Evolutionary conservation across 2,888 invertebrate genomes (phyloP).

Genomic region (Rhaphigaster nebulosa): DNA sequence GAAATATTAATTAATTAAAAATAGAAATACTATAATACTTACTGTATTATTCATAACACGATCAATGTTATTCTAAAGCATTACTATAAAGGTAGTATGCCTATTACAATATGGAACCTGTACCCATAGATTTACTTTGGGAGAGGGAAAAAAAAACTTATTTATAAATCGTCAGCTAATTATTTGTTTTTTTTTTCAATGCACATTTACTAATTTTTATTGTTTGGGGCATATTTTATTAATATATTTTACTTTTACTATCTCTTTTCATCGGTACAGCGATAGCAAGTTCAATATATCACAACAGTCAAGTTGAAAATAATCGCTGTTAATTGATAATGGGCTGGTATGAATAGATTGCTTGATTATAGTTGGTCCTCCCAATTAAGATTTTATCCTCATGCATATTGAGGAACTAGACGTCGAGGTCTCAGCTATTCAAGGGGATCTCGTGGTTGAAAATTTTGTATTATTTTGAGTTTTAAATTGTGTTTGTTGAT

Average conservation of each 20-base stretch:
- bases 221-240: background rate
- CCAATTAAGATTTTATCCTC: constrained; percentile 58
- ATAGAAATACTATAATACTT: too few relatives aligned
- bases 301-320: background rate
- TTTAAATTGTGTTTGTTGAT: background rate
- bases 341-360: constrained; percentile 45
- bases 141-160: too few relatives aligned
- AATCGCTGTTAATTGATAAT: constrained; percentile 35
- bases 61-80: too few relatives aligned
- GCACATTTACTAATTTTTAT: too few relatives aligned
- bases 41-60: too few relatives aligned
- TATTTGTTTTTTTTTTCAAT: too few relatives aligned
- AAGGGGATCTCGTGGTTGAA: background rate
- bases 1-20: too few relatives aligned
- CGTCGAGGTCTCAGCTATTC: background rate
- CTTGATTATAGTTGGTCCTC: constrained; percentile 52
- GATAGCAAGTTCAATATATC: background rate
- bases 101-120: too few relatives aligned
- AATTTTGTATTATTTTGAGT: background rate
- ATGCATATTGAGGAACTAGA: constrained; percentile 47
- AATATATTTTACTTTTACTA: background rate
- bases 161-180: too few relatives aligned
- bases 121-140: too few relatives aligned
- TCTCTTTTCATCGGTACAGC: background rate
- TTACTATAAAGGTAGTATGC: too few relatives aligned